Percentiles rank a stretch among this genome's conserved stretches.
These are phyloP conservation scores for Adelges cooleyi DNA, from an alignment of 1,140 invertebrate genomes.

Conservation along the genomic window DNA sequence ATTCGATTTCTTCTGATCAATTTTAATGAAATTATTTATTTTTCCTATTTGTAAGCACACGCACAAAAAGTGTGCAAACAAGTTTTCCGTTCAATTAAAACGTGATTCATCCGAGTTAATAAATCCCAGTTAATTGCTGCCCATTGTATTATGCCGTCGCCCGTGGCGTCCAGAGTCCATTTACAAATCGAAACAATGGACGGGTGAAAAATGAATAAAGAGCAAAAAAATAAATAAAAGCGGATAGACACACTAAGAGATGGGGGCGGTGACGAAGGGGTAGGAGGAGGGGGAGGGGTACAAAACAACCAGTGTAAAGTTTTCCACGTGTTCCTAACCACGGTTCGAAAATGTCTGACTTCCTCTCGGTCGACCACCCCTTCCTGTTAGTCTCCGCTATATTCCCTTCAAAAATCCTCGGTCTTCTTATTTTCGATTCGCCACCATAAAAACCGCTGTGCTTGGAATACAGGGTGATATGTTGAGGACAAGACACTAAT, in stretches of 20 bases:
- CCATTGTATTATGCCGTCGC: not conserved
- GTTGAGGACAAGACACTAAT: too few species aligned
- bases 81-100: conserved; percentile 20
- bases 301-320: conserved; percentile 4
- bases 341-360: conserved; percentile 17
- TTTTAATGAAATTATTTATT: too few species aligned
- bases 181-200: conserved; percentile 13
- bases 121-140: conserved; percentile 18
- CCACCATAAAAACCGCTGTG: too few species aligned
- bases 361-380: not conserved
- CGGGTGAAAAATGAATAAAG: not conserved
- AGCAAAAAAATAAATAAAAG: not conserved
- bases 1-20: too few species aligned
- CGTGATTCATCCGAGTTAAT: not conserved
- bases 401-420: too few species aligned
- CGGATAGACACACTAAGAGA: too few species aligned
- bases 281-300: too few species aligned
- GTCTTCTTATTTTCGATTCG: too few species aligned
- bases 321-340: conserved; percentile 3
- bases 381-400: not conserved
- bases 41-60: not conserved
- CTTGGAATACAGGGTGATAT: too few species aligned
- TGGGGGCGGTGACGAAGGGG: too few species aligned
- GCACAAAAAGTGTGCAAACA: not conserved
- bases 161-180: not conserved